These are phyloP conservation scores for Margaritifera margaritifera DNA, from an alignment of 2,888 invertebrate species.

Conservation along the genomic window DNA sequence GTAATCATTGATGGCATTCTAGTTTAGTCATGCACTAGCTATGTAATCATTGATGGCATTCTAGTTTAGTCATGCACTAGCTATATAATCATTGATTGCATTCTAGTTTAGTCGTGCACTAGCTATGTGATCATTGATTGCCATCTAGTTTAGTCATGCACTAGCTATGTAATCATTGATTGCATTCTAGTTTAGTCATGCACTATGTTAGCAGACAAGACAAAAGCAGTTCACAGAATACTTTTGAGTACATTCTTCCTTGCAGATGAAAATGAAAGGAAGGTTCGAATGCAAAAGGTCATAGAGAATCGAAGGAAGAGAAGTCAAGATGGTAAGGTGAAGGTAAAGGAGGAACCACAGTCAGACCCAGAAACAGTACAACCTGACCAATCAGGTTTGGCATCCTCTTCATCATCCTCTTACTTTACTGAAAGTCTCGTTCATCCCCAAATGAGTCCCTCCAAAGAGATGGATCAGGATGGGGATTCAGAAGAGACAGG, in stretches of 20 bases:
- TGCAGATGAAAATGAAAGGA: conserved; percentile 82
- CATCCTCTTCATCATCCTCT: conserved; percentile 5
- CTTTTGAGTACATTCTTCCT: conserved; percentile 2
- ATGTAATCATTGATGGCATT: too few species aligned
- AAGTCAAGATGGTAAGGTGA: conserved; percentile 2
- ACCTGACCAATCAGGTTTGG: conserved; percentile 30
- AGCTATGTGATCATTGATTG: too few species aligned
- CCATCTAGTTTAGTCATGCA: too few species aligned
- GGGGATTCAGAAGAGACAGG: not conserved
- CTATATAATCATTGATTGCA: too few species aligned
- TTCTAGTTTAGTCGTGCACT: too few species aligned
- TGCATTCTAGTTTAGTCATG: too few species aligned
- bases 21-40: too few species aligned
- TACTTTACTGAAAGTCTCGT: not conserved
- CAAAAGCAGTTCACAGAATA: not conserved
- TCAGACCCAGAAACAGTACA: conserved; percentile 28
- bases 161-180: too few species aligned
- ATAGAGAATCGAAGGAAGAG: conserved; percentile 82
- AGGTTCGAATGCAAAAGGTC: conserved; percentile 86
- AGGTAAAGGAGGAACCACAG: conserved; percentile 47
- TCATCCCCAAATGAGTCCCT: not conserved
- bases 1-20: too few species aligned
- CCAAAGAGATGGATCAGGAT: not conserved
- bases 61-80: too few species aligned
- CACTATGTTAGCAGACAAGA: too few species aligned